phyloP scores from a whole-genome alignment of 1,140 invertebrate genomes.

The Heliothis virescens region DNA sequence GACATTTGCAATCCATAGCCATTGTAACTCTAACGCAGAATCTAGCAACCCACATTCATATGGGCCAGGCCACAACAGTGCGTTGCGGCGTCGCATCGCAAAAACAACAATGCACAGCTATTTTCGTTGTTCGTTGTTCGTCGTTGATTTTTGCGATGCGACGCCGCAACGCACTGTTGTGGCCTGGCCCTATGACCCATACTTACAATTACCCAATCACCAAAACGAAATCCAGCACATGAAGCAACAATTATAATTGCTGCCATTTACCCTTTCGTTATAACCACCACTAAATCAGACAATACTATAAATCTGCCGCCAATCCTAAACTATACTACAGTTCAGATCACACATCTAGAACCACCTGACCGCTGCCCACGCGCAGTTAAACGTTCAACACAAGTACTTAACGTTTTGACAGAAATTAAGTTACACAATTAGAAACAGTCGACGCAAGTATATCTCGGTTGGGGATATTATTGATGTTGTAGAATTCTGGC shows the following conservation, averaged over 20 bases:
- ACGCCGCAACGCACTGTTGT: no score
- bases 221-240: not conserved
- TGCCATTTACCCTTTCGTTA: not conserved
- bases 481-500: conserved; percentile 9
- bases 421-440: conserved; percentile 44
- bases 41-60: no score
- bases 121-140: no score
- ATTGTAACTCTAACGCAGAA: no score
- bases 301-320: conserved; percentile 2
- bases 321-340: conserved; percentile 1
- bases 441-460: conserved; percentile 17
- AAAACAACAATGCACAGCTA: no score
- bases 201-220: no score
- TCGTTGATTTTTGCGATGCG: no score
- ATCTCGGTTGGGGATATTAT: conserved; percentile 4
- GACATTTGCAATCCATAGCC: no score
- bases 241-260: not conserved
- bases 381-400: conserved; percentile 27
- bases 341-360: conserved; percentile 41
- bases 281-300: not conserved
- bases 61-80: no score
- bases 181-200: no score
- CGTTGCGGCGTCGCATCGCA: no score
- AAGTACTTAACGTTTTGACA: conserved; percentile 35
- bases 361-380: conserved; percentile 41